phyloP scores from a whole-genome alignment of 2,797 vertebrate species.

The Enteromius anoplus region DNA sequence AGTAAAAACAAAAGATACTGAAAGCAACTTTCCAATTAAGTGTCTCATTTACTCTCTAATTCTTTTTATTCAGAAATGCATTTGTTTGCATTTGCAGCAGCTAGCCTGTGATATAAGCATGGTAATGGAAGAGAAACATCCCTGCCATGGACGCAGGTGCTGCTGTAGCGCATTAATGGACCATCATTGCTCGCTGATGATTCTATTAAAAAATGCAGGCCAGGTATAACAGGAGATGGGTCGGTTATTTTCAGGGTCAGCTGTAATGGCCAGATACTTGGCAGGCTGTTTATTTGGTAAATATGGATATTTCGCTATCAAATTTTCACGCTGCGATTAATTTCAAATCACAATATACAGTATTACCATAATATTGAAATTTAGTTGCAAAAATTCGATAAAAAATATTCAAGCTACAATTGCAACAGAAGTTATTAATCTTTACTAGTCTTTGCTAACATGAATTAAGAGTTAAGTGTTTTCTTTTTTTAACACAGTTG shows the following conservation, averaged over 20 bases:
- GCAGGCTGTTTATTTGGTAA: conserved; percentile 36
- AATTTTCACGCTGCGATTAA: too few relatives aligned
- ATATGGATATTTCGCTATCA: too few relatives aligned
- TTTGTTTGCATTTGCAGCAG: conserved; percentile 73
- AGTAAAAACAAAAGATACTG: conserved; percentile 34
- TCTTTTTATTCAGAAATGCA: conserved; percentile 74
- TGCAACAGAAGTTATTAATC: too few relatives aligned
- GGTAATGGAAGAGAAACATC: conserved; percentile 71
- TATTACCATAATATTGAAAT: too few relatives aligned
- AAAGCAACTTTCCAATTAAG: conserved; percentile 76
- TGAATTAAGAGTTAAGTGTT: too few relatives aligned
- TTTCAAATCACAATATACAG: too few relatives aligned
- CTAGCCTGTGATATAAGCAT: conserved; percentile 69
- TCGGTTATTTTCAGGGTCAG: conserved; percentile 61
- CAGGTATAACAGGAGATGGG: conserved; percentile 61
- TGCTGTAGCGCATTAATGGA: conserved; percentile 70
- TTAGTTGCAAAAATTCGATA: too few relatives aligned
- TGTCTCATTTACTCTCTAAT: conserved; percentile 82
- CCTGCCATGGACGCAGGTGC: conserved; percentile 61
- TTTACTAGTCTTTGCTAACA: too few relatives aligned
- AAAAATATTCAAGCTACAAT: too few relatives aligned
- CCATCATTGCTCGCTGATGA: conserved; percentile 67
- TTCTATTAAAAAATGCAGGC: conserved; percentile 61
- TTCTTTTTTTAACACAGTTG: too few relatives aligned
- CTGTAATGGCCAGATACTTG: conserved; percentile 11